Conservation (phyloP, 2,888 invertebrate genomes). For the Brenthis daphne region DNA sequence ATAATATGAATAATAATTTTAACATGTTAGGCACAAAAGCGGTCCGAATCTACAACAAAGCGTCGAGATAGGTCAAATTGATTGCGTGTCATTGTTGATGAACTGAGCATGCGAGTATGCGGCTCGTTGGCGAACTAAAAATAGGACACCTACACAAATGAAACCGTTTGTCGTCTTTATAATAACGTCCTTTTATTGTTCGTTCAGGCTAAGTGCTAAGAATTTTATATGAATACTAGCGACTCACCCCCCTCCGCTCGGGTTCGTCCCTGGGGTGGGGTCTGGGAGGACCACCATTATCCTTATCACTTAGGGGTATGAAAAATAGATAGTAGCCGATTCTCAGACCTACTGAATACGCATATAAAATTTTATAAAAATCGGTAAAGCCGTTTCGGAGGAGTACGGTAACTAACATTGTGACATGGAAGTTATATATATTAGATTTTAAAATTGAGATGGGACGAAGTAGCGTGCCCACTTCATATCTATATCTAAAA, state of each 20-base stretch:
- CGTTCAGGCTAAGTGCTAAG: conserved; percentile 7
- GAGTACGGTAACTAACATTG: too few relatives aligned
- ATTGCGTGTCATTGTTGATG: conserved; percentile 69
- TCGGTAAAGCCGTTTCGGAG: too few relatives aligned
- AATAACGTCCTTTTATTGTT: conserved; percentile 36
- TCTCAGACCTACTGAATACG: too few relatives aligned
- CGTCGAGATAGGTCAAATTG: conserved; percentile 69
- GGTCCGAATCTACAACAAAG: conserved; percentile 49
- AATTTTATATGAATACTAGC: conserved; percentile 9
- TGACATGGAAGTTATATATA: too few relatives aligned
- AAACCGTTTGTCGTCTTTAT: conserved; percentile 36
- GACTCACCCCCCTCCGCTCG: too few relatives aligned
- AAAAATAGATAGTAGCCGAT: too few relatives aligned
- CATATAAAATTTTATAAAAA: too few relatives aligned
- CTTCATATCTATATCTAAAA: neutral
- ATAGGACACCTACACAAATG: conserved; percentile 52
- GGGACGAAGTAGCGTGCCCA: neutral
- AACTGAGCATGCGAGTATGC: conserved; percentile 51
- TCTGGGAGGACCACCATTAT: too few relatives aligned
- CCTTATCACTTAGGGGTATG: too few relatives aligned
- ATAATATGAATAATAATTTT: too few relatives aligned
- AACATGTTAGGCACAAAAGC: conserved; percentile 9
- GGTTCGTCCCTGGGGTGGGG: too few relatives aligned
- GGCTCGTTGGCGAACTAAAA: conserved; percentile 62
- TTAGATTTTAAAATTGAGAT: neutral